Conservation (phyloP, 2,888 invertebrate species). For the Xestoiulus laeticollis region DNA sequence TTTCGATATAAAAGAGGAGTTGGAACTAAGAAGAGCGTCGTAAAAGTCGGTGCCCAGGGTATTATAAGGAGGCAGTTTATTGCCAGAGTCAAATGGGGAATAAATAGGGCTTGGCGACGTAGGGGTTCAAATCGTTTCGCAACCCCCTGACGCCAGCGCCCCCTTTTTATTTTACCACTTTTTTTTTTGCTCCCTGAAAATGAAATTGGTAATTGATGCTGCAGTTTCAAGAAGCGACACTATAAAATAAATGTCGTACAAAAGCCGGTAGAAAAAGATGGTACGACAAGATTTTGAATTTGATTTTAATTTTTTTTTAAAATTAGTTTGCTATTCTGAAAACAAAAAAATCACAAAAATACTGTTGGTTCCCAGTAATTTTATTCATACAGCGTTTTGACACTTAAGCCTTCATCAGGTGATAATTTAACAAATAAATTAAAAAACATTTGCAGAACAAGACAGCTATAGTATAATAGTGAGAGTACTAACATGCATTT, state of each 20-base stretch:
- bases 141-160: not conserved
- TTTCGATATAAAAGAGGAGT: constrained; percentile 2
- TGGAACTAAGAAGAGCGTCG: constrained; percentile 14
- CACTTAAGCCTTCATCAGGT: no score
- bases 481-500: no score
- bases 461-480: no score
- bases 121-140: not conserved
- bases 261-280: no score
- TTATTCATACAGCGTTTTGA: no score
- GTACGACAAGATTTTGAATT: no score
- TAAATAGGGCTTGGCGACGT: constrained; percentile 29
- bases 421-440: no score
- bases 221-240: not conserved
- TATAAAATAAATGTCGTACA: not conserved
- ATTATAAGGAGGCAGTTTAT: constrained; percentile 40
- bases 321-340: no score
- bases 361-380: no score
- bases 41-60: constrained; percentile 41
- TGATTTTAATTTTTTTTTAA: no score
- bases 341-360: no score
- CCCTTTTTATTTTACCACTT: not conserved
- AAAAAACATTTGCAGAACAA: no score
- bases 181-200: not conserved
- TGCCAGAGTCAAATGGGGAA: constrained; percentile 32
- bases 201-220: not conserved